Base-by-base conservation (phyloP, 2,888 invertebrate genomes). In the Micropterix aruncella region DNA sequence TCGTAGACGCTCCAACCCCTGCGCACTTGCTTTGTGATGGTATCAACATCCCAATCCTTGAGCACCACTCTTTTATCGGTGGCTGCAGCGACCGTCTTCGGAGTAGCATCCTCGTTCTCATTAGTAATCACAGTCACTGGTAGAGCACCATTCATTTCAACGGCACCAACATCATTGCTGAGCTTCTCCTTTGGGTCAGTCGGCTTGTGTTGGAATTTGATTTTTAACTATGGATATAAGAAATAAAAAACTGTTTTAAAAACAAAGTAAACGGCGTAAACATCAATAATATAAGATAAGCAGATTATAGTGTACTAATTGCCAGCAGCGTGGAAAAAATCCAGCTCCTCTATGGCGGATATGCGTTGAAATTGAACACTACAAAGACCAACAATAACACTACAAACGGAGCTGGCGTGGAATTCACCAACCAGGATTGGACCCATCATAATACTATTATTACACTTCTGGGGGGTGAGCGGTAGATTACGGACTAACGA, bases 1-100 rank as follows among this genome's bases (percentile, higher is more conserved):
- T 83, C 83, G 14, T 75, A 66, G 5, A 75, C 58, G 43, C 85
- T 90, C 92, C 93, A 94, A 0, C 93, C 93, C 47, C 67, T 65
- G 48, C 66, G 60, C 14, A 80, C 69, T 57, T 73, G 73, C 27
- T 57, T 55, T 16, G 62, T 48, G 0, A 68, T 64, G 17, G 60
- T 44, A 0, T 68, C 67, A 43, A 65, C 58, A 44, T 70, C 68
- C 1, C 66, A 52, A 5, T 65, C 42, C 18, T 61, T 0, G 59
- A 56, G 43, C 58, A 57, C 14, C 53, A 54, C 36, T 56, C 57
- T n/a, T 12, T 27, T 27, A 12, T 5, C 27, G 27, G 7, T 7
- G 12, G 12, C 12, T 27, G 7, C 27, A 27, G 27, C 7, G 5
- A 27, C 27, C n/a, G n/a, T n/a, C 12, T 27, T 27, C 12, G 27